phyloP scores from a whole-genome alignment of 1,140 invertebrate genomes.

The Zeugodacus cucurbitae region DNA sequence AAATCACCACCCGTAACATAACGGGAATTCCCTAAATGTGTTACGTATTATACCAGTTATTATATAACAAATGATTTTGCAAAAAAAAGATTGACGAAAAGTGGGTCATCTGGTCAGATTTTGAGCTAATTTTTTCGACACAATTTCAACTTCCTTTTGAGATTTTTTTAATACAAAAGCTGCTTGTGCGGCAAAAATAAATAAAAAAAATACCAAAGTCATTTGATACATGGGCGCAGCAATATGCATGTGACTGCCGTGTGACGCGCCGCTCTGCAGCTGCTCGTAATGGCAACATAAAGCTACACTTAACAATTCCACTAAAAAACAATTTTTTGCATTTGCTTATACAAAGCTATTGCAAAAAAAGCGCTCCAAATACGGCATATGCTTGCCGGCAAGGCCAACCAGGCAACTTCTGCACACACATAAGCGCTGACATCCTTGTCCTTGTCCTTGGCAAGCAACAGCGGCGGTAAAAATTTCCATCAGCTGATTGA shows the following conservation, averaged over 20 bases:
- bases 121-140: background rate
- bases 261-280: background rate
- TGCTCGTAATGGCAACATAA: background rate
- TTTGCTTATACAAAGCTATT: background rate
- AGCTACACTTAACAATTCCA: background rate
- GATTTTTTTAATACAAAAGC: background rate
- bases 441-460: constrained; percentile 36
- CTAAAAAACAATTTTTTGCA: background rate
- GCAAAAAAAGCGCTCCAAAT: background rate
- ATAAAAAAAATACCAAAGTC: background rate
- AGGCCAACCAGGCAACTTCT: background rate
- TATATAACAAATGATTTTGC: background rate
- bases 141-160: background rate
- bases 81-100: too few relatives aligned
- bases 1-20: too few relatives aligned
- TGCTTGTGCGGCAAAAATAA: background rate
- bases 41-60: background rate
- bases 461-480: constrained; percentile 1
- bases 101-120: constrained; percentile 29
- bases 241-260: background rate
- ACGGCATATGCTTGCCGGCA: background rate
- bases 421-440: background rate
- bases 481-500: constrained; percentile 30
- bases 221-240: background rate
- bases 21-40: background rate